phyloP scores from a whole-genome alignment of 2,888 invertebrate genomes.

The Epinotia demarniana region DNA sequence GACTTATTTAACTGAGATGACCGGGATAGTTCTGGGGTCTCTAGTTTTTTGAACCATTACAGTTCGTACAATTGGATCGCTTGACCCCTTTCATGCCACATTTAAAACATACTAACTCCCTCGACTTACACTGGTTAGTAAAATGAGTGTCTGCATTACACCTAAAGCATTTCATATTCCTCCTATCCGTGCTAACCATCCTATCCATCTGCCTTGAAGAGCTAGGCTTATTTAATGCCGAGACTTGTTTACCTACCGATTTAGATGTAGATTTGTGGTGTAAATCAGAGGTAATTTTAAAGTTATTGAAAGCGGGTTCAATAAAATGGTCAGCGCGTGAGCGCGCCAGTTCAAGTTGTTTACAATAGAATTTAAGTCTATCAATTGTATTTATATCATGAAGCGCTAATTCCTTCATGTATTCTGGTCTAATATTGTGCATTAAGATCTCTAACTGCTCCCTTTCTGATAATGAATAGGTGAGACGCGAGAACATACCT shows the following conservation, averaged over 20 bases:
- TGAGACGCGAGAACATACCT: no score
- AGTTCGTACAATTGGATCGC: neutral
- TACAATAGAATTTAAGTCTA: no score
- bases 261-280: neutral
- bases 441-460: neutral
- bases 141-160: neutral
- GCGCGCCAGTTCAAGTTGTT: no score
- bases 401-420: no score
- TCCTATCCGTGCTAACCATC: no score
- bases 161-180: conserved; percentile 6
- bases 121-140: conserved; percentile 8
- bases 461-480: no score
- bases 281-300: no score
- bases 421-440: no score
- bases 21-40: neutral
- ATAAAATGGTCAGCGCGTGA: no score
- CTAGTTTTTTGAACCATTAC: conserved; percentile 19
- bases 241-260: neutral
- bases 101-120: no score
- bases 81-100: conserved; percentile 10
- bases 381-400: no score
- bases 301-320: no score
- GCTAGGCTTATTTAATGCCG: neutral
- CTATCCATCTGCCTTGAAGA: neutral
- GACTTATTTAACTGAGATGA: neutral